phyloP scores from a whole-genome alignment of 2,888 invertebrate species.

The Parochlus steinenii region DNA sequence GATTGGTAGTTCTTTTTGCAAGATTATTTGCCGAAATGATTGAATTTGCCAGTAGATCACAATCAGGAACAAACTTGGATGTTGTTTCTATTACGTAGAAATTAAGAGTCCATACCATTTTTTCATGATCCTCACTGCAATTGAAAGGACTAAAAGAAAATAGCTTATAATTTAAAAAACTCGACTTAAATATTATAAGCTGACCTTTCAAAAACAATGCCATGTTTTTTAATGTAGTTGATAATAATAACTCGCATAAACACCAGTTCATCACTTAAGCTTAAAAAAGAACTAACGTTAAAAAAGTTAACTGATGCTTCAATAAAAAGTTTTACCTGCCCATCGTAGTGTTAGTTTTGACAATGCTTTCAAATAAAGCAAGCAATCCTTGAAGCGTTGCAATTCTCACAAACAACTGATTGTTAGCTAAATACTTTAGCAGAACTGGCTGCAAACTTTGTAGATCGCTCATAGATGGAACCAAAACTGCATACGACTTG shows the following conservation, averaged over 20 bases:
- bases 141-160: constrained; percentile 6
- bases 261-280: constrained; percentile 29
- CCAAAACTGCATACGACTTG: constrained; percentile 28
- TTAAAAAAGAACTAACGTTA: too few species aligned
- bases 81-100: constrained; percentile 61
- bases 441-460: constrained; percentile 26
- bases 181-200: background rate
- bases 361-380: constrained; percentile 28
- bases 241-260: constrained; percentile 28
- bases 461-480: constrained; percentile 27
- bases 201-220: constrained; percentile 30
- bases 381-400: constrained; percentile 29
- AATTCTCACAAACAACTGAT: constrained; percentile 29
- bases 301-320: too few species aligned
- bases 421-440: constrained; percentile 29
- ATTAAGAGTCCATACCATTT: constrained; percentile 55
- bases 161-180: background rate
- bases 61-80: constrained; percentile 42
- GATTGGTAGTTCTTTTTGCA: constrained; percentile 28
- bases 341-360: constrained; percentile 29
- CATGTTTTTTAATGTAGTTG: constrained; percentile 29
- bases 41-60: constrained; percentile 38
- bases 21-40: constrained; percentile 39
- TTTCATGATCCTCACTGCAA: constrained; percentile 42
- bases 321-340: too few species aligned